Base-by-base conservation (phyloP, 2,888 invertebrate species). In the Scaptomyza cyrtandrae region DNA sequence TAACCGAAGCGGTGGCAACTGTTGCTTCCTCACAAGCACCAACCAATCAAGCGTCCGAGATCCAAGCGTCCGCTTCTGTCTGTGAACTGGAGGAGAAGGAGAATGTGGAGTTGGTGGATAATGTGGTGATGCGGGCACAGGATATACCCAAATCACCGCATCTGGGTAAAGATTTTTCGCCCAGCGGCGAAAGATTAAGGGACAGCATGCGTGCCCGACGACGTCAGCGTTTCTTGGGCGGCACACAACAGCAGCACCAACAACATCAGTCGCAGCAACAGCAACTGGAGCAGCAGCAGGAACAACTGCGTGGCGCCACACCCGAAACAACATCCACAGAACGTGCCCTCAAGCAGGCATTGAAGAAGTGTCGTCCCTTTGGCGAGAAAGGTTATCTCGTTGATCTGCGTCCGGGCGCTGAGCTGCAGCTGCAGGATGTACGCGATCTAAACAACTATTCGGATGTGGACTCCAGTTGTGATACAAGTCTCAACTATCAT, bases 101-200 rank as follows among this genome's bases (percentile, higher is more conserved):
- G 46, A 76, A 76, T 10, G 61, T 64, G 3, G 88, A 83, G 46
- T 80, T 88, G 37, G 80, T 88, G 50, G 76, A 86, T 19, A 89
- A 90, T 33, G 49, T 83, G 9, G 77, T 78, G 41, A 76, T 84
- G 39, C 58, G 89, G 16, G 77, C 90, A 31, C 86, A 83, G 19
- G 91, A 90, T 29, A 91, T 92, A 78, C 92, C 92, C 9, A 92
- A 92, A 61, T 92, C 92, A 0, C 92, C 92, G 14, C 92, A 92
- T 66, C 74, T 92, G 50, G 91, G 92, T 16, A 92, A 92, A 70
- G 92, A 92, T 69, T 92, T 92, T 72, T 91, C 92, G 14, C 92
- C 92, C 0, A 91, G 90, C 33, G 92, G 92, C 5, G 92, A 92
- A 31, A 85, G 92, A 9, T 86, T 92, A 66, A 86, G 92, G 35